phyloP scores from a whole-genome alignment of 1,140 invertebrate species.

The Mesaphorura yosii region DNA sequence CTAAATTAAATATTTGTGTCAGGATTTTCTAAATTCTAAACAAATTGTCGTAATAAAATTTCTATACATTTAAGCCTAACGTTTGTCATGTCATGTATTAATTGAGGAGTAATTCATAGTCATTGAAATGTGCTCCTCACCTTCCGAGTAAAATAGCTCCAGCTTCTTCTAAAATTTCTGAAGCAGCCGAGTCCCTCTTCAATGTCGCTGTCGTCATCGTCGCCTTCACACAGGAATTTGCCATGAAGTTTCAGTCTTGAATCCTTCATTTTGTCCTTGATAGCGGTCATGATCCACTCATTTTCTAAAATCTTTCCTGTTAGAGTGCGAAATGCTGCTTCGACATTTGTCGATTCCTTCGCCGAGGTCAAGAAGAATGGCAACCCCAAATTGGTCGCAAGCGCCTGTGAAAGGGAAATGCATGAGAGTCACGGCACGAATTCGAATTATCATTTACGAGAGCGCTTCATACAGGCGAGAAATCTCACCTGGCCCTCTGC shows the following conservation, averaged over 20 bases:
- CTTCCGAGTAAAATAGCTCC: background rate
- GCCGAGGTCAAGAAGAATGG: conserved; percentile 79
- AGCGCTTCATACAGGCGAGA: background rate
- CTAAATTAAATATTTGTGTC: background rate
- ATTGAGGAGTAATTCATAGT: background rate
- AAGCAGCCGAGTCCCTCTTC: background rate
- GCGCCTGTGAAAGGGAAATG: conserved; percentile 37
- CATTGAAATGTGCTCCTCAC: background rate
- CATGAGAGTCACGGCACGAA: background rate
- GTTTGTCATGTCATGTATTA: background rate
- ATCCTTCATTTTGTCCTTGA: conserved; percentile 9
- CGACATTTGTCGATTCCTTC: conserved; percentile 68
- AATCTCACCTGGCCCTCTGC: conserved; percentile 34
- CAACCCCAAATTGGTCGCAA: conserved; percentile 68
- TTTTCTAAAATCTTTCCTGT: conserved; percentile 35
- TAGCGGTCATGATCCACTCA: conserved; percentile 20
- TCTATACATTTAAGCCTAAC: background rate
- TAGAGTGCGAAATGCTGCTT: conserved; percentile 53
- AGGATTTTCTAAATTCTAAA: background rate
- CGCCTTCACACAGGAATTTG: background rate
- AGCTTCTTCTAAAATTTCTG: background rate
- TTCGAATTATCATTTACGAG: background rate
- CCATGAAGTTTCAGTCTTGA: background rate
- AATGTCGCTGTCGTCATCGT: background rate
- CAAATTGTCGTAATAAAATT: background rate